phyloP scores from a whole-genome alignment of 1,140 invertebrate genomes.

The Ips nitidus region DNA sequence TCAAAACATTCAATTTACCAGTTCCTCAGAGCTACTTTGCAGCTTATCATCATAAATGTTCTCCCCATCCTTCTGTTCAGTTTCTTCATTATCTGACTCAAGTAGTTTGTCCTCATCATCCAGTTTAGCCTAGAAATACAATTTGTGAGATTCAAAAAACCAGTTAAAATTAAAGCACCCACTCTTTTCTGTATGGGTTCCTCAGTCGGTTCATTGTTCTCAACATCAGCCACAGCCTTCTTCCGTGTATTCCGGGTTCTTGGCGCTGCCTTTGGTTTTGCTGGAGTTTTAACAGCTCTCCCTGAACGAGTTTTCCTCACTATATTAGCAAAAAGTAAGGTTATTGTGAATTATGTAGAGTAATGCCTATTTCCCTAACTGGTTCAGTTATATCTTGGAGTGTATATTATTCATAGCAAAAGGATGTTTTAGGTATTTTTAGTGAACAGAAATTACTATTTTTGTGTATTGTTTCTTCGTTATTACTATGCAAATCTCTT shows the following conservation, averaged over 20 bases:
- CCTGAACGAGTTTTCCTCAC: constrained; percentile 45
- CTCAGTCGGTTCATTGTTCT: not conserved
- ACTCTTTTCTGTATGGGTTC: constrained; percentile 47
- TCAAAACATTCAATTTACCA: not conserved
- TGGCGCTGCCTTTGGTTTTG: constrained; percentile 16
- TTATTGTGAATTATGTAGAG: too few relatives aligned
- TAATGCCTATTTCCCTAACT: too few relatives aligned
- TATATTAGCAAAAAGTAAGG: constrained; percentile 5
- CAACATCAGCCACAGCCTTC: too few relatives aligned
- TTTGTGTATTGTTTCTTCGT: too few relatives aligned
- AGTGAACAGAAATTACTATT: too few relatives aligned
- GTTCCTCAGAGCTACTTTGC: constrained; percentile 6
- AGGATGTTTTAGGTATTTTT: too few relatives aligned
- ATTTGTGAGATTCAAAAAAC: not conserved
- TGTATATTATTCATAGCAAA: too few relatives aligned
- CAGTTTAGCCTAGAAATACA: constrained; percentile 17
- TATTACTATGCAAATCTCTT: too few relatives aligned
- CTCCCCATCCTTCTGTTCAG: constrained; percentile 12
- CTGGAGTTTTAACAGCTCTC: constrained; percentile 38
- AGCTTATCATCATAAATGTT: constrained; percentile 18
- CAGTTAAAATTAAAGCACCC: constrained; percentile 34
- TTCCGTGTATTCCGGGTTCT: constrained; percentile 24
- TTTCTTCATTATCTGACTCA: constrained; percentile 20
- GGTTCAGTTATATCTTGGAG: too few relatives aligned
- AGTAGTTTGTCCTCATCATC: constrained; percentile 23